Conservation (phyloP, 2,888 invertebrate genomes). For the Chrysolina americana region DNA sequence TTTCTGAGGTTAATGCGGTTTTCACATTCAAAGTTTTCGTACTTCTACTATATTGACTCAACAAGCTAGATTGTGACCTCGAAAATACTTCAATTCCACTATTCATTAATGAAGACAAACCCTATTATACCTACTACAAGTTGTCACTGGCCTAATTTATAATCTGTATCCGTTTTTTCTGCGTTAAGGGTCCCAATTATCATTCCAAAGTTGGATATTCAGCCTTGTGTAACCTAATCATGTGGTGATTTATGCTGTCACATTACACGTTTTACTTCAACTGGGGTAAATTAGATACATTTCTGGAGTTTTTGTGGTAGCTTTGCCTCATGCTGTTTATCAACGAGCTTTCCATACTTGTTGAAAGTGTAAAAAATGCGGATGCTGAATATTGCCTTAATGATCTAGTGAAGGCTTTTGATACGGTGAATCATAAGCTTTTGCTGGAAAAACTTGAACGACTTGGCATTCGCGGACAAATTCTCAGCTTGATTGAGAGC, state of each 20-base stretch:
- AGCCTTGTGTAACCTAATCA: slow-evolving; percentile 29
- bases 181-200: slow-evolving; percentile 33
- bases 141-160: slow-evolving; percentile 19
- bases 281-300: slow-evolving; percentile 4
- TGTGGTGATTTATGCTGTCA: slow-evolving; percentile 33
- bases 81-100: no score
- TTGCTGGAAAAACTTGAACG: no score
- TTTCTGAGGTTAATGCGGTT: no score
- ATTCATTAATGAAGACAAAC: no score
- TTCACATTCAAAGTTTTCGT: no score
- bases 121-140: not conserved
- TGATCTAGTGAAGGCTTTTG: no score
- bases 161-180: slow-evolving; percentile 25
- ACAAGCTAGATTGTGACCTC: no score
- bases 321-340: not conserved
- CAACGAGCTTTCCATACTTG: not conserved
- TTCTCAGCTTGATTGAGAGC: no score
- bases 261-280: slow-evolving; percentile 29
- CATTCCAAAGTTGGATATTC: slow-evolving; percentile 32
- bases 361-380: not conserved
- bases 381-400: not conserved
- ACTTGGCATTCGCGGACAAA: no score
- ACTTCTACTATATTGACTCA: no score
- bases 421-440: no score
- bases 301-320: slow-evolving; percentile 6